Conservation (phyloP, 2,888 invertebrate species). For the Zelleria hepariella region DNA sequence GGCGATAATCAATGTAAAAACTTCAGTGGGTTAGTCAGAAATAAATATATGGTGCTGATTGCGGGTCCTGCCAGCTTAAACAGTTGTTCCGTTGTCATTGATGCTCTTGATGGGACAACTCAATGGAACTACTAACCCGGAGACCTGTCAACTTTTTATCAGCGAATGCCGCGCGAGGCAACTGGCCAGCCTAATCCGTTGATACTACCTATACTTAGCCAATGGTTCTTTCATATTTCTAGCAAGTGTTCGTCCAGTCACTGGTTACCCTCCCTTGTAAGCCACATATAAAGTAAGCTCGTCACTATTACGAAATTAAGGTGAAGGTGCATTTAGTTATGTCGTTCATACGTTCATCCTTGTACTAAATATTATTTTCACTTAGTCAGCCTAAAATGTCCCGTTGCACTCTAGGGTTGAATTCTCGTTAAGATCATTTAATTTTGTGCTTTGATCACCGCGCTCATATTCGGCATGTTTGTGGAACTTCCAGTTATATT, state of each 20-base stretch:
- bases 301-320: conserved; percentile 26
- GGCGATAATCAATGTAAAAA: too few species aligned
- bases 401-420: not conserved
- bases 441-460: too few species aligned
- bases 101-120: too few species aligned
- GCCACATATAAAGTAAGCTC: conserved; percentile 18
- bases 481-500: not conserved
- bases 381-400: not conserved
- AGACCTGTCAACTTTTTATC: too few species aligned
- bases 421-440: not conserved
- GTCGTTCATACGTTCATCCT: not conserved
- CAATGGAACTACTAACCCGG: too few species aligned
- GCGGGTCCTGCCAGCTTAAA: too few species aligned
- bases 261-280: conserved; percentile 7
- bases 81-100: too few species aligned
- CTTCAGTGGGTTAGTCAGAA: too few species aligned
- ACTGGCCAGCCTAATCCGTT: too few species aligned
- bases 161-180: too few species aligned
- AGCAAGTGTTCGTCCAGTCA: not conserved
- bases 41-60: too few species aligned
- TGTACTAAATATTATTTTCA: not conserved
- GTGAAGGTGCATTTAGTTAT: conserved; percentile 58
- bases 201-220: too few species aligned
- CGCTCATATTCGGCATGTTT: not conserved
- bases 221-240: not conserved